phyloP scores from a whole-genome alignment of 2,888 invertebrate genomes.

The Callosobruchus maculatus region DNA sequence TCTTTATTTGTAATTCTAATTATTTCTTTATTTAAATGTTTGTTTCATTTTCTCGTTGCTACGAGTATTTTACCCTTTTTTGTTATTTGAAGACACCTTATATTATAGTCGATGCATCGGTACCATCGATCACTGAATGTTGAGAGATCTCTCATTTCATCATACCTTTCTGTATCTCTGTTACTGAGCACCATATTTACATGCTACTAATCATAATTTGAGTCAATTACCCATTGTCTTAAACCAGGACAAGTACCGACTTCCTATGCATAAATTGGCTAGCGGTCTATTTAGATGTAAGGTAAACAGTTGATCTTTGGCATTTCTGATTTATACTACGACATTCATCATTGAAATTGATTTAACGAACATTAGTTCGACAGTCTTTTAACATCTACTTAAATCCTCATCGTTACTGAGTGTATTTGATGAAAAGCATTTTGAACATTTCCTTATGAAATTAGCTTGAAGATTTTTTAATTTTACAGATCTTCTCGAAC shows the following conservation, averaged over 20 bases:
- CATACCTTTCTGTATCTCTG: not conserved
- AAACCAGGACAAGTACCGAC: not conserved
- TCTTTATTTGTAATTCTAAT: too few species aligned
- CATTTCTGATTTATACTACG: not conserved
- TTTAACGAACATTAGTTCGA: not conserved
- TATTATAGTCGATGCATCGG: not conserved
- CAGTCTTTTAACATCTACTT: conserved; percentile 1
- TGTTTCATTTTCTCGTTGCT: too few species aligned
- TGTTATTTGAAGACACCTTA: too few species aligned
- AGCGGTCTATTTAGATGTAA: not conserved
- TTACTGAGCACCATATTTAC: not conserved
- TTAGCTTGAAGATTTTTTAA: too few species aligned
- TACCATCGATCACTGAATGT: not conserved
- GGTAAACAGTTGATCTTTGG: not conserved
- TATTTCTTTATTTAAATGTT: too few species aligned
- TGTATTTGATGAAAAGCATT: too few species aligned
- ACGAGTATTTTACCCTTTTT: too few species aligned
- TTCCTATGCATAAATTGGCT: not conserved
- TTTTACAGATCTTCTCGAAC: too few species aligned
- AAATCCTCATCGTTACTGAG: not conserved
- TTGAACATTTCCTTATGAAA: too few species aligned
- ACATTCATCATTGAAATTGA: not conserved
- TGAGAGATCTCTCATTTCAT: not conserved
- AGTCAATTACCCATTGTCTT: not conserved
- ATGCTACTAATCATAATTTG: not conserved